Evolutionary conservation across 2,888 invertebrate genomes (phyloP).

Genomic region (Chloroclysta siterata): DNA sequence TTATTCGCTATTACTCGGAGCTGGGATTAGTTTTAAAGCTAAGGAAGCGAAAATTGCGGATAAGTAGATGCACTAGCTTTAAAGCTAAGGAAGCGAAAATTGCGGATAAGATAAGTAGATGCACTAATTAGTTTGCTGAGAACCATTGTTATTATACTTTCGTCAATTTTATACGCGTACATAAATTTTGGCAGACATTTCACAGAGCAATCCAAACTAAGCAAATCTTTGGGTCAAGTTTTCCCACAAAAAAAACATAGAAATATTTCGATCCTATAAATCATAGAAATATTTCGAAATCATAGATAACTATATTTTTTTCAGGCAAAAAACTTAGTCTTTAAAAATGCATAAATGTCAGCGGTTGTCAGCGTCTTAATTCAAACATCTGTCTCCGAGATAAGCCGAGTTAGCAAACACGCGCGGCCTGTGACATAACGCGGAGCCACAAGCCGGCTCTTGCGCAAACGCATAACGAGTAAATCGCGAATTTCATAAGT

Average conservation of each 20-base stretch:
- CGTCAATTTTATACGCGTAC: not conserved
- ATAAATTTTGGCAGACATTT: no score
- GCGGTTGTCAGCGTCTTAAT: no score
- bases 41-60: conserved; percentile 6
- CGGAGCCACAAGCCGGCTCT: conserved; percentile 40
- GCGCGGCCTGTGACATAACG: conserved; percentile 50
- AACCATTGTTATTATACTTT: not conserved
- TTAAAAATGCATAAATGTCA: no score
- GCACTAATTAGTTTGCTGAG: not conserved
- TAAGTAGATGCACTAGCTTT: conserved; percentile 8
- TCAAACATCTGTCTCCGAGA: conserved; percentile 2
- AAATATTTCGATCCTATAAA: no score
- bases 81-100: conserved; percentile 10
- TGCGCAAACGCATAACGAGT: conserved; percentile 63
- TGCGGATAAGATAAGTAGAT: conserved; percentile 1
- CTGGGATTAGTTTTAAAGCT: conserved; percentile 23
- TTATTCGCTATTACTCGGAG: conserved; percentile 17
- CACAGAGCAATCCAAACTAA: no score
- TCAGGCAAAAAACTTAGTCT: no score
- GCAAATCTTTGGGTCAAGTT: no score
- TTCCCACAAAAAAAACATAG: no score
- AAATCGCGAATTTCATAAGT: conserved; percentile 79
- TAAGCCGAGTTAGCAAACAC: conserved; percentile 23
- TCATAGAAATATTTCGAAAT: no score
- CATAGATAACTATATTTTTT: no score